These are phyloP conservation scores for Nematopogon swammerdamellus DNA, from an alignment of 2,888 invertebrate species.

Conservation along the genomic window DNA sequence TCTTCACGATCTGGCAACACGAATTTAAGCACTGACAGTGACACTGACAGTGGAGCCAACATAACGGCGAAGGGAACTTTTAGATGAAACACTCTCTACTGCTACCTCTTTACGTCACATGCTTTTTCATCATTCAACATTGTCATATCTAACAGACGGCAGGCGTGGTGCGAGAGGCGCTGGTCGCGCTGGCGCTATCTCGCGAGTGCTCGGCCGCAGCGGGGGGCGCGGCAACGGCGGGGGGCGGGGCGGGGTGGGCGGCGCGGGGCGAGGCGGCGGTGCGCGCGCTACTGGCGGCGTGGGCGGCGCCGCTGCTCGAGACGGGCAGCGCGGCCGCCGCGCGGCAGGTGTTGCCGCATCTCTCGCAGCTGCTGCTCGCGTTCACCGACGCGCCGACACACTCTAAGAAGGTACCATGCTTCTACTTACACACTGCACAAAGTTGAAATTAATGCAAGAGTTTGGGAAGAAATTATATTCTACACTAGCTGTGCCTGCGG, in stretches of 20 bases:
- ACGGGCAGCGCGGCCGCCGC: slow-evolving; percentile 24
- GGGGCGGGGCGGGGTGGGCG: slow-evolving; percentile 11
- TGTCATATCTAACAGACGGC: slow-evolving; percentile 42
- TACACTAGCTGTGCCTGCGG: too few relatives aligned
- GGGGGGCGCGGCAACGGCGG: slow-evolving; percentile 10
- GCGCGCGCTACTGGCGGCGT: slow-evolving; percentile 30
- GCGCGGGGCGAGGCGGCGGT: slow-evolving; percentile 20
- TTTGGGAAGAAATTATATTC: background rate
- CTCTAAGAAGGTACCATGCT: slow-evolving; percentile 31
- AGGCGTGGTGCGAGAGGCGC: slow-evolving; percentile 55
- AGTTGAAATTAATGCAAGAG: background rate
- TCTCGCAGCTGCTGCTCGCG: slow-evolving; percentile 36
- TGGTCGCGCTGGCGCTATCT: slow-evolving; percentile 28
- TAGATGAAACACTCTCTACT: too few relatives aligned
- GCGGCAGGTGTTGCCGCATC: slow-evolving; percentile 25
- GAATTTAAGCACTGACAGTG: too few relatives aligned
- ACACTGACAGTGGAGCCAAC: too few relatives aligned
- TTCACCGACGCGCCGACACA: slow-evolving; percentile 36
- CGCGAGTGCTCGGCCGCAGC: slow-evolving; percentile 13
- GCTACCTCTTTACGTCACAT: too few relatives aligned
- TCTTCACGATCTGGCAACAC: too few relatives aligned
- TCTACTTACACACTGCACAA: background rate
- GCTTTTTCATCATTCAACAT: too few relatives aligned
- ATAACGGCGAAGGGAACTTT: too few relatives aligned
- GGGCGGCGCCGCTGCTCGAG: slow-evolving; percentile 23